Base-by-base conservation (phyloP, 2,797 vertebrate genomes). In the Sternarchorhynchus goeldii region DNA sequence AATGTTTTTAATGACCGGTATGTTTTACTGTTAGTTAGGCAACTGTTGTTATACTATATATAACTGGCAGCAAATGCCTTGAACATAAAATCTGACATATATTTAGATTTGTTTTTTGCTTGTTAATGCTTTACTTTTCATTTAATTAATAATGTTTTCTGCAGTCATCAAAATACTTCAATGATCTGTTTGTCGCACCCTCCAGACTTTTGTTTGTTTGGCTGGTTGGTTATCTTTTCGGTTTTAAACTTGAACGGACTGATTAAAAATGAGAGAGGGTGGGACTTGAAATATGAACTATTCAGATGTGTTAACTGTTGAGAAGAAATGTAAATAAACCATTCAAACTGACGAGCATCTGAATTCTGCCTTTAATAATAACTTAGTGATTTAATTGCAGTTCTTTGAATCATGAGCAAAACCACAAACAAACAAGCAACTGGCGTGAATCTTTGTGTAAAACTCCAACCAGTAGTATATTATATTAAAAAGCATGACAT, bases 301-400 rank as follows among this genome's bases (percentile, higher is more conserved):
- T 73, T 45, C 39, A 18, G 25, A 64, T 78, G 53, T 39, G n/a
- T 74, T 59, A 79, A 62, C 31, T 36, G 18, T 66, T 78, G 6
- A 81, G 74, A 84, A 57, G 75, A 57, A 68, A 67, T 87, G 75
- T 88, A 87, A 91, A 92, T 90, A 90, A 89, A 41, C 39, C 39
- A 86, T 84, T 82, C 56, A 73, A 74, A 62, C 62, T 50, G 12
- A 50, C 45, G 2, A 12, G 8, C 45, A 10, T 50, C 45, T 50
- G 2, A 67, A 8, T 68, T 32, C 18, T 45, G 34, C 12, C 1
- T 53, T 68, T 77, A 39, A n/a, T 25, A 34, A 5, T 68, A 17
- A 17, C 2, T 31, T 45, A 59, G 36, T 60, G 39, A 34, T 17
- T 18, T 5, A 69, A 59, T 12, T 32, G 34, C 5, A 31, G 20